Conservation (phyloP, 2,888 invertebrate species). For the Ichneumoninae sp. region DNA sequence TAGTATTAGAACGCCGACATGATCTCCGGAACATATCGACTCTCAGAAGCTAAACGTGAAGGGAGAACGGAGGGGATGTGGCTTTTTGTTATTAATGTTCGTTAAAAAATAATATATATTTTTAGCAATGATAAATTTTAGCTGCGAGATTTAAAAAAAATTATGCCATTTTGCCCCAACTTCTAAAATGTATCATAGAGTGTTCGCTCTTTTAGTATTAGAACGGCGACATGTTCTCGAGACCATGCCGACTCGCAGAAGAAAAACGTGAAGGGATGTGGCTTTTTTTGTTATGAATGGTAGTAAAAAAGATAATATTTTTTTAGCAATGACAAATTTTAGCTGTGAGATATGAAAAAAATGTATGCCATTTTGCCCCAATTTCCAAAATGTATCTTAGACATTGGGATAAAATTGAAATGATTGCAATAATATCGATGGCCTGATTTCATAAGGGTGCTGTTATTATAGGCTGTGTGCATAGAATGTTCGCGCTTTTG, state of each 20-base stretch:
- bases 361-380: neutral
- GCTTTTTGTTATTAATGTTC: neutral
- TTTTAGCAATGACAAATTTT: no score
- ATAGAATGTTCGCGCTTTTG: neutral
- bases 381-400: neutral
- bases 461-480: neutral
- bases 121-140: no score
- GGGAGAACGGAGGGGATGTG: conserved; percentile 42
- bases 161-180: neutral
- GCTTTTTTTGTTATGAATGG: neutral
- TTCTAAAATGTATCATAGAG: neutral
- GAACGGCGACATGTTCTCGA: neutral
- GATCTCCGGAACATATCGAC: neutral
- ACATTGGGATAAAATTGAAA: neutral
- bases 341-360: neutral
- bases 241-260: neutral
- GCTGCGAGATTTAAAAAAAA: neutral
- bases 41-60: neutral
- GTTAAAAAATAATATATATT: no score
- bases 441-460: neutral
- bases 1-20: no score
- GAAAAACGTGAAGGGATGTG: conserved; percentile 23
- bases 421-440: neutral
- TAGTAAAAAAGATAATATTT: no score
- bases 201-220: no score